Base-by-base conservation (phyloP, 2,888 invertebrate genomes). In the Thelaira solivaga region DNA sequence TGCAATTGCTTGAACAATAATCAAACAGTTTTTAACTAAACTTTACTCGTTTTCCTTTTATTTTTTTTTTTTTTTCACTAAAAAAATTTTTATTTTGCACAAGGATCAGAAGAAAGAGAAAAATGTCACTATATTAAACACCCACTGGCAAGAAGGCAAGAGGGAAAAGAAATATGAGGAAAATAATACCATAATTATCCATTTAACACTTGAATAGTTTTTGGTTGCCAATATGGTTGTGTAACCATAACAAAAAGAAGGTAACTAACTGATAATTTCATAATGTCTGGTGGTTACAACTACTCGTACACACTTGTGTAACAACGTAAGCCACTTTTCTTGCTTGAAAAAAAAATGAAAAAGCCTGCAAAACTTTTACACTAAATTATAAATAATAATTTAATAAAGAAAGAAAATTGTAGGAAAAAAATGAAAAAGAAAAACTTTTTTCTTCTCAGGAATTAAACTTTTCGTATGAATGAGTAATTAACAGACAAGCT, bases 181-280 rank as follows among this genome's bases (percentile, higher is more conserved):
- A 57, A 43, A 61, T 24, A 53, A 8, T 22, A 13, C 29, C 51
- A 72, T 77, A 77, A 77, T 77, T 73, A 77, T 73, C 73, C 73
- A 73, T 73, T 77, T 77, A 73, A 73, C 77, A 73, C 73, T 73
- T 68, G 73, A 73, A 36, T 77, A 62, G 61, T 77, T 73, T 62
- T 49, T 18, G 16, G 31, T 69, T 61, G 13, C 22, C 61, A 31
- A 61, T 61, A 61, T 43, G 31, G 24, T 31, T 51, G 26, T 57
- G 36, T 36, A 31, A 31, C 29, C 49, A 69, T 49, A 22, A 34
- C 29, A 34, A 68, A 69, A 69, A n/a, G n/a, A n/a, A 41, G 69
- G 59, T 69, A 41, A 41, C 49, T 49, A 69, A 67, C 59, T 59
- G 59, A 69, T 69, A 69, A 69, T 49, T 22, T 49, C 20, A 55